A percentile compares a stretch with the other conserved stretches of the same genome.
Evolutionary conservation across 2,888 invertebrate species (phyloP).

Genomic region (Patella caerulea): DNA sequence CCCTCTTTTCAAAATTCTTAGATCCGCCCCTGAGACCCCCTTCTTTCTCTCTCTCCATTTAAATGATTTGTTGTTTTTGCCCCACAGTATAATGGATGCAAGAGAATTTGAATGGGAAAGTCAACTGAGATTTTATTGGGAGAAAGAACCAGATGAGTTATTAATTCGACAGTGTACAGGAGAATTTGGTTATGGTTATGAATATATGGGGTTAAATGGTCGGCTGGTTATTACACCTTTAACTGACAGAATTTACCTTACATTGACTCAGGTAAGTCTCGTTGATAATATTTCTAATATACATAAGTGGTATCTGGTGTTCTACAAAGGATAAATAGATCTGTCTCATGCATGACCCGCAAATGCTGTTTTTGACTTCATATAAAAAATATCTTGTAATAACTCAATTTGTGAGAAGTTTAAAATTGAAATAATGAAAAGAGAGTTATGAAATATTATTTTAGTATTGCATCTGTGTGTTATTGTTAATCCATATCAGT

Average conservation of each 20-base stretch:
- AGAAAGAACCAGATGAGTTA: slow-evolving; percentile 84
- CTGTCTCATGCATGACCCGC: too few relatives aligned
- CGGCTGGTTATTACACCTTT: slow-evolving; percentile 92
- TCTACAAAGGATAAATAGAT: too few relatives aligned
- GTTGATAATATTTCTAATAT: neutral
- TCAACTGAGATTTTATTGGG: slow-evolving; percentile 93
- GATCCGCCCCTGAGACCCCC: too few relatives aligned
- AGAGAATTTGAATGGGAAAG: slow-evolving; percentile 95
- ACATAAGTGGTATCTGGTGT: too few relatives aligned
- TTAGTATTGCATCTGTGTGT: too few relatives aligned
- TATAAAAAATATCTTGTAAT: too few relatives aligned
- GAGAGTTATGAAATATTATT: too few relatives aligned
- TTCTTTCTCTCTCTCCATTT: neutral
- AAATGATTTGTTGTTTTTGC: slow-evolving; percentile 75
- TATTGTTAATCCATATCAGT: too few relatives aligned
- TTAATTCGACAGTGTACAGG: slow-evolving; percentile 87
- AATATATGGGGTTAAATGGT: slow-evolving; percentile 94
- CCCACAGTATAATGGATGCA: slow-evolving; percentile 85
- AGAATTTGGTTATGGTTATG: slow-evolving; percentile 91
- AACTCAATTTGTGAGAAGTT: too few relatives aligned
- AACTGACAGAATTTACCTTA: slow-evolving; percentile 92
- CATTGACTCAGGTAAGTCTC: slow-evolving; percentile 82
- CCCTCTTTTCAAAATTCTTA: too few relatives aligned
- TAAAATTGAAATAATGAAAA: too few relatives aligned
- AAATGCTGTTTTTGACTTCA: too few relatives aligned